phyloP scores from a whole-genome alignment of 2,888 invertebrate genomes.

The Brassicogethes aeneus region DNA sequence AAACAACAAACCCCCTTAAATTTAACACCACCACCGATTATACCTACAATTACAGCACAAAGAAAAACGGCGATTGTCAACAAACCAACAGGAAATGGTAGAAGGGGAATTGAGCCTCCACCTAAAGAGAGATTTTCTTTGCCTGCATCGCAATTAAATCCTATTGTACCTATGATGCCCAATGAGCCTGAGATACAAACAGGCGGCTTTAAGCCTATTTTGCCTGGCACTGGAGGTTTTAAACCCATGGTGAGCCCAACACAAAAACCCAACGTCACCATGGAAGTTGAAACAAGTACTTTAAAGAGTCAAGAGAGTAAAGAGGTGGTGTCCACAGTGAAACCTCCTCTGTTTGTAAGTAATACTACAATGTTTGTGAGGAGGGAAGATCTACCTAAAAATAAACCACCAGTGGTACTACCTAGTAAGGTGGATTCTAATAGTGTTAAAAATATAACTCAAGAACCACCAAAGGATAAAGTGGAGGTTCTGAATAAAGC shows the following conservation, averaged over 20 bases:
- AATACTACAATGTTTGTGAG: background rate
- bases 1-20: conserved; percentile 17
- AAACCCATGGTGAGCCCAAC: conserved; percentile 53
- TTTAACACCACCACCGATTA: conserved; percentile 5
- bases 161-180: conserved; percentile 10
- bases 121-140: conserved; percentile 35
- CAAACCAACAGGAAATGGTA: conserved; percentile 12
- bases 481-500: background rate
- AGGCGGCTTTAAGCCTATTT: conserved; percentile 68
- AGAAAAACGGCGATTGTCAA: conserved; percentile 35
- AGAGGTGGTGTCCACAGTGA: background rate
- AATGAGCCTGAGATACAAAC: conserved; percentile 58
- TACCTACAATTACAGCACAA: conserved; percentile 18
- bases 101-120: conserved; percentile 24
- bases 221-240: conserved; percentile 67
- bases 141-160: conserved; percentile 24
- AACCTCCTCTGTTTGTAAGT: background rate
- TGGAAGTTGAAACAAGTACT: background rate
- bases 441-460: background rate
- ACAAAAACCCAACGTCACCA: background rate
- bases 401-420: background rate
- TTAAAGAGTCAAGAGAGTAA: background rate
- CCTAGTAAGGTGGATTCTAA: background rate
- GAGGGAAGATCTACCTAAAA: background rate
- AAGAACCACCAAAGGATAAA: background rate